Evolutionary conservation across 2,797 vertebrate species (phyloP).

Genomic region (Paramormyrops hopkinsi): DNA sequence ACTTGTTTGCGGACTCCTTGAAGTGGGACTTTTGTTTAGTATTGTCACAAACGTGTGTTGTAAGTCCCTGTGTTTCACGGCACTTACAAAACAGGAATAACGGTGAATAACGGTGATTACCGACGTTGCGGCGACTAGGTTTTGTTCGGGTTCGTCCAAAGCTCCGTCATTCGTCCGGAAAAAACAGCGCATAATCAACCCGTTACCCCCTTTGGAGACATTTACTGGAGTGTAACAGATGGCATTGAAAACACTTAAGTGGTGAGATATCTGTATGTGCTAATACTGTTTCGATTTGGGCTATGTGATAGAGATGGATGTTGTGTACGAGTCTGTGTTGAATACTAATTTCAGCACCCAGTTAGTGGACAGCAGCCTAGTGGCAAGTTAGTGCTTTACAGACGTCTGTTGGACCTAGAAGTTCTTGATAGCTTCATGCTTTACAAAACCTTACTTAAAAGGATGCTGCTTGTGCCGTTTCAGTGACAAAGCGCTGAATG

Average conservation of each 20-base stretch:
- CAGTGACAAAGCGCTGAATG: neutral
- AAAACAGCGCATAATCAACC: neutral
- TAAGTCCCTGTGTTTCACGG: neutral
- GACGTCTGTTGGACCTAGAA: neutral
- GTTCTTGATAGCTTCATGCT: neutral
- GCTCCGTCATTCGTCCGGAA: neutral
- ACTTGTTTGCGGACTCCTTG: neutral
- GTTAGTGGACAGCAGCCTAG: neutral
- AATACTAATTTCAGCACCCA: neutral
- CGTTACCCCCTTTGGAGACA: constrained; percentile 1
- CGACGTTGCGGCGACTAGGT: neutral
- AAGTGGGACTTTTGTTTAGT: neutral
- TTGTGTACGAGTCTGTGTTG: neutral
- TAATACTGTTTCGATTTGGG: neutral
- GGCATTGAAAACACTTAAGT: neutral
- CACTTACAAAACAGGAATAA: neutral
- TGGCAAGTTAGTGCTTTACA: neutral
- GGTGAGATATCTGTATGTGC: constrained; percentile 17
- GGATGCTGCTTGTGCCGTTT: neutral
- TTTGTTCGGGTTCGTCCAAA: neutral
- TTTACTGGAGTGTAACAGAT: constrained; percentile 13
- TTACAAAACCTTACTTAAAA: neutral
- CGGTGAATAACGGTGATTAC: neutral
- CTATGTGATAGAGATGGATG: neutral
- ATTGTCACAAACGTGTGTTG: neutral